Percentiles rank a stretch among this genome's conserved stretches.
phyloP scores from a whole-genome alignment of 2,797 vertebrate species.

The Hypotaenidia okinawae region DNA sequence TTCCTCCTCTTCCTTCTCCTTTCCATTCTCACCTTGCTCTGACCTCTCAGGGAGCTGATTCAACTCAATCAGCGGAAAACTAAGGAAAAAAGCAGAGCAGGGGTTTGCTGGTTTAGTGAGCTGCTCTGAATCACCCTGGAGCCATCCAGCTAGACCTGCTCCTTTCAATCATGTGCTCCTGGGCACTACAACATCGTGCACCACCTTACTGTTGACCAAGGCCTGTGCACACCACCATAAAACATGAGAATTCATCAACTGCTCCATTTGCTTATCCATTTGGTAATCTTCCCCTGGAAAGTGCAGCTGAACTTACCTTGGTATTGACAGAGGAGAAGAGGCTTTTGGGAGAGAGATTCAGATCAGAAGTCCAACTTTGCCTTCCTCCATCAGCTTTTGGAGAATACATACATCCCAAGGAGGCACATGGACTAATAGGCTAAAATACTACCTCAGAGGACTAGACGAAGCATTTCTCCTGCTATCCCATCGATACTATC shows the following conservation, averaged over 20 bases:
- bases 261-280: not conserved
- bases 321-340: not conserved
- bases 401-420: not conserved
- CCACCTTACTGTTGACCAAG: not conserved
- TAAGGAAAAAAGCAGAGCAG: not conserved
- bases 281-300: not conserved
- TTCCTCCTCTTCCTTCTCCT: not conserved
- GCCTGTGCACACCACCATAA: not conserved
- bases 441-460: not conserved
- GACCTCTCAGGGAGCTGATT: not conserved
- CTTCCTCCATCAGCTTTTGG: not conserved
- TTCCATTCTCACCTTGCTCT: not conserved
- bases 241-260: not conserved
- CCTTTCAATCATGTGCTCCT: fast-evolving
- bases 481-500: no score
- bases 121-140: not conserved
- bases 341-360: not conserved
- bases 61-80: not conserved
- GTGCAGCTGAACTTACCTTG: not conserved
- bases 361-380: not conserved
- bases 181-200: not conserved
- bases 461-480: not conserved
- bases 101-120: not conserved
- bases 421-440: not conserved
- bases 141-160: not conserved